phyloP scores from a whole-genome alignment of 2,888 invertebrate genomes.

The Steinernema carpocapsae region DNA sequence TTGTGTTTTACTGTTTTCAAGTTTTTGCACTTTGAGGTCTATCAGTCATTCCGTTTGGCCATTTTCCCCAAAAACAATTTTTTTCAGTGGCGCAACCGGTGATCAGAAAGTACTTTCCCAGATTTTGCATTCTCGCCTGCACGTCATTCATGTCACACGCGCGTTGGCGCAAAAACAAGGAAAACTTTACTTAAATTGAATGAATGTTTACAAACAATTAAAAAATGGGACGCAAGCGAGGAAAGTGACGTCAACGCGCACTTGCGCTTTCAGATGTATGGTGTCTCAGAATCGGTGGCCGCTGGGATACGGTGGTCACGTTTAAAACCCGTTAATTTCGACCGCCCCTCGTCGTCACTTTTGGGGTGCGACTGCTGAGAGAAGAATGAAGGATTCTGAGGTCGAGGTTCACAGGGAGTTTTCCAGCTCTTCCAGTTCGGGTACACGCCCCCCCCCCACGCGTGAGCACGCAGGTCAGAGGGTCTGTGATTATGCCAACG shows the following conservation, averaged over 20 bases:
- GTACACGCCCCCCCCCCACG: too few relatives aligned
- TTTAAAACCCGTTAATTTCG: background rate
- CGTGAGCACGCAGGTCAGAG: background rate
- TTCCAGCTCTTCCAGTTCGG: too few relatives aligned
- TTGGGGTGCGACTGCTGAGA: background rate
- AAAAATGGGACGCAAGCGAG: background rate
- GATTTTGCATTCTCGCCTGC: too few relatives aligned
- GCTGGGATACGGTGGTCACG: conserved; percentile 1
- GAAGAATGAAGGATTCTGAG: too few relatives aligned
- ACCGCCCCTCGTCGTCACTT: conserved; percentile 24
- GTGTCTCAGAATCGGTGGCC: background rate
- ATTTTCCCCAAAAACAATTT: too few relatives aligned
- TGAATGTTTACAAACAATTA: conserved; percentile 13
- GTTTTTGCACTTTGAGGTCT: too few relatives aligned
- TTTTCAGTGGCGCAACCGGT: too few relatives aligned
- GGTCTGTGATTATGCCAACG: conserved; percentile 32
- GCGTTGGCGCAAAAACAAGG: background rate
- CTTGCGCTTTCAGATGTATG: background rate
- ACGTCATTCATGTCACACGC: too few relatives aligned
- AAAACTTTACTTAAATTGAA: background rate
- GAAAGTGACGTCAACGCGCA: conserved; percentile 17
- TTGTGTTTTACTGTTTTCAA: too few relatives aligned
- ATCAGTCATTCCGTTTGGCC: too few relatives aligned
- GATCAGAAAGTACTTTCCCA: too few relatives aligned
- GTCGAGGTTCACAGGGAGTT: too few relatives aligned